These are phyloP conservation scores for Megaustenia siamemsis DNA, from an alignment of 2,888 invertebrate genomes.

Conservation along the genomic window DNA sequence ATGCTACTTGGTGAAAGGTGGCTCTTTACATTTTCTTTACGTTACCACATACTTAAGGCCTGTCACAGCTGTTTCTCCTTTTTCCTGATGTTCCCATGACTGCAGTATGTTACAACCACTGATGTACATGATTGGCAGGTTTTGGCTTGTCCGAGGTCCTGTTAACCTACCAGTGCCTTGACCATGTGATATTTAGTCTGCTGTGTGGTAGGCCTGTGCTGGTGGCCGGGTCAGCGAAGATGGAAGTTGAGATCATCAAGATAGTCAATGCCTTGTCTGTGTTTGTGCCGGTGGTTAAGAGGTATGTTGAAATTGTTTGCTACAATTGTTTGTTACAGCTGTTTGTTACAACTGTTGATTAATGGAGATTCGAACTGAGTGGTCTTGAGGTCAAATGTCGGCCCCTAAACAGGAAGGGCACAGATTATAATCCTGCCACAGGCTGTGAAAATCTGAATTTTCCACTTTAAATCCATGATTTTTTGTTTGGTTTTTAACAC, in stretches of 20 bases:
- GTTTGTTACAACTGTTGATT: background rate
- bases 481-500: too few species aligned
- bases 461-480: too few species aligned
- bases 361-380: too few species aligned
- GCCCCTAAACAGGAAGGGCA: too few species aligned
- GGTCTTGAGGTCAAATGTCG: too few species aligned
- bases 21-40: too few species aligned
- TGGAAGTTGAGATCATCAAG: slow-evolving; percentile 68
- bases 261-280: slow-evolving; percentile 72
- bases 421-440: too few species aligned
- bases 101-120: background rate
- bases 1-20: too few species aligned
- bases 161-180: slow-evolving; percentile 65
- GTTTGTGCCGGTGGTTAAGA: slow-evolving; percentile 71
- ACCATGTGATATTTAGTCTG: slow-evolving; percentile 73
- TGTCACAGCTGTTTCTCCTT: too few species aligned
- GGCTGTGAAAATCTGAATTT: too few species aligned
- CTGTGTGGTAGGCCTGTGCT: slow-evolving; percentile 75
- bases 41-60: too few species aligned
- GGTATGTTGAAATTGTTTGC: slow-evolving; percentile 42
- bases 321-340: background rate
- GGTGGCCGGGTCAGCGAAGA: slow-evolving; percentile 67
- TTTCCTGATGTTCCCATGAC: too few species aligned
- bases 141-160: slow-evolving; percentile 68
- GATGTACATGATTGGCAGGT: slow-evolving; percentile 60